Conservation (phyloP, 2,113 vertebrate species). For the Varanus komodoensis region DNA sequence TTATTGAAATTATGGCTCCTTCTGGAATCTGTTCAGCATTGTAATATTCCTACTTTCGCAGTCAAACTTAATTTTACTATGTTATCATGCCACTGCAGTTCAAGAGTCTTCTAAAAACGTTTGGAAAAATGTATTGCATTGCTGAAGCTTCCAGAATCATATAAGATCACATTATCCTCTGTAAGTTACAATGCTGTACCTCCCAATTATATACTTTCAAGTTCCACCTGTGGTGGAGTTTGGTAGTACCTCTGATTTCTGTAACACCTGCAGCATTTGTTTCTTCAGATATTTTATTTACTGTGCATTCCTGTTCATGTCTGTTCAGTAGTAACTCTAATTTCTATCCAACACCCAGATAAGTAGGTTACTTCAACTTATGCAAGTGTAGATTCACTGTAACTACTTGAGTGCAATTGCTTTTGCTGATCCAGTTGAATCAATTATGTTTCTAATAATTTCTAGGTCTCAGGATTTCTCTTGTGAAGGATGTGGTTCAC, state of each 20-base stretch:
- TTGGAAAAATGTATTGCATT: neutral
- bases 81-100: neutral
- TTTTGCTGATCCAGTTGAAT: neutral
- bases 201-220: neutral
- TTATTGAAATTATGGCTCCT: neutral
- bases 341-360: neutral
- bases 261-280: neutral
- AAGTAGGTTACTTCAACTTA: too few relatives aligned
- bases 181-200: neutral
- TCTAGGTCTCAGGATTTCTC: conserved; percentile 94
- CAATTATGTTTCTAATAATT: conserved; percentile 43
- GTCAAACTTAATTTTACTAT: neutral
- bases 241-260: neutral
- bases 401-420: neutral
- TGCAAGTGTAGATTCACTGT: neutral
- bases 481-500: conserved; percentile 90
- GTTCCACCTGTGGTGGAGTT: neutral
- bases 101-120: neutral
- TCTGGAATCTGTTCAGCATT: neutral
- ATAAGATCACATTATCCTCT: neutral
- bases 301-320: neutral
- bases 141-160: neutral
- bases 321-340: neutral
- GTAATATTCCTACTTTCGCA: neutral
- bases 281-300: neutral